Base-by-base conservation (phyloP, 2,113 vertebrate genomes). In the Geococcyx californianus region DNA sequence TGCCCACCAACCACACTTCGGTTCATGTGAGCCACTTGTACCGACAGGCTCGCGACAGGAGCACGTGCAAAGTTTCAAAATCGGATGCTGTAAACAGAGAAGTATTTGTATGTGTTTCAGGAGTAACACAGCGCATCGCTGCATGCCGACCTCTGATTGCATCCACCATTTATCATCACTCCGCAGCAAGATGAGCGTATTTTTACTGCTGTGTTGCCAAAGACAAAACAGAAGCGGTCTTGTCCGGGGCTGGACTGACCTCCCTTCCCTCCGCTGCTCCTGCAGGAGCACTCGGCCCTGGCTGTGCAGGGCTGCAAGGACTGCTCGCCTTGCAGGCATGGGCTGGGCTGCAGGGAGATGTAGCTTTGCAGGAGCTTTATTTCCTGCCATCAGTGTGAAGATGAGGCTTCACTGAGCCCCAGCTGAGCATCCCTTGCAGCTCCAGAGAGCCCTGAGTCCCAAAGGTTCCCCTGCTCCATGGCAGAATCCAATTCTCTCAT, bases 1-100 rank as follows among this genome's bases (percentile, higher is more conserved):
- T 73, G 80, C 64, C 40, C 0, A 0, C 14, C 25, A 72, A 84
- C 72, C 67, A 14, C 66, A 24, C 55, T 83, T 40, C 0, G 1
- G 42, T 2, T 11, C 33, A 25, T 1, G 5, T 0, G 10, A n/a
- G 36, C 34, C 13, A 2, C 4, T 11, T 28, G 13, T 15, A 13
- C 42, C 28, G 29, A 21, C 0, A 44, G 63, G 45, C 60, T 86
- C 3, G 0, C n/a, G 12, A 42, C 38, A 7, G 86, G 31, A 83
- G 78, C 92, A 90, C n/a, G 75, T 76, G 95, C 74, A 3, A n/a
- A n/a, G 67, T 91, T 94, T 77, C 92, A 87, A 80, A 69, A 84
- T 70, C 25, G 0, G 91, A 89, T 40, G 77, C 89, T 44, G 91
- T 91, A 93, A 94, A 86, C 85, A 87, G 70, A 96, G 82, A 85